Base-by-base conservation (phyloP, 2,113 vertebrate species). In the Saguinus imperator region DNA sequence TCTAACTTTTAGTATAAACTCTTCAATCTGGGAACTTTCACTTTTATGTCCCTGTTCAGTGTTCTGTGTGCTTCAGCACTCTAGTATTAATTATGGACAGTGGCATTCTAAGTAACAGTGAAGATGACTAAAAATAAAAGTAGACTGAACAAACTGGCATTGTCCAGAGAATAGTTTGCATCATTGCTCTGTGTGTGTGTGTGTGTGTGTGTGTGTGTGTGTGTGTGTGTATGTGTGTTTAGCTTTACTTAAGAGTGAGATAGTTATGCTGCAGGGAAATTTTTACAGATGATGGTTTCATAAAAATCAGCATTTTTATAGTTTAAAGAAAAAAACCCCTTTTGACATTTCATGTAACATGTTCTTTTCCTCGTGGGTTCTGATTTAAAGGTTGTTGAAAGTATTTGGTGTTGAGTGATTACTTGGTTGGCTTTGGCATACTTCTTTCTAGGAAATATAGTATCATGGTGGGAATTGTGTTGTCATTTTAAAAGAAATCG, bases 11-110 rank as follows among this genome's bases (percentile, higher is more conserved):
- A 79, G 85, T 79, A 29, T 93, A 79, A 95, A 70, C 83, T 75
- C 89, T 95, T 91, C 94, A 48, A 84, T 91, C 77, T 89, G 95
- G 95, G 66, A 84, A 45, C 91, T 35, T 81, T 90, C 95, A 82
- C 45, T 73, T 91, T 94, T 85, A 94, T 57, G 35, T 50, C 40
- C 81, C 79, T 84, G 23, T 55, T 86, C 75, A 52, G 48, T 16
- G 64, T 81, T 73, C 79, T 70, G 7, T 76, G 55, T 37, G 57
- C 61, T 45, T 93, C 16, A 87, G 87, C 75, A 21, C 84, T 50
- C 75, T 14, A 20, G 29, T 76, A 20, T 80, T 94, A 64, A 45
- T 82, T 89, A 85, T 4, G 40, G 73, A 68, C 37, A 9, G 32
- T 87, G 80, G 70, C 87, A 61, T 91, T 93, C 66, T 76, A 52